Evolutionary conservation across 2,888 invertebrate genomes (phyloP).

Genomic region (Myopa testacea): DNA sequence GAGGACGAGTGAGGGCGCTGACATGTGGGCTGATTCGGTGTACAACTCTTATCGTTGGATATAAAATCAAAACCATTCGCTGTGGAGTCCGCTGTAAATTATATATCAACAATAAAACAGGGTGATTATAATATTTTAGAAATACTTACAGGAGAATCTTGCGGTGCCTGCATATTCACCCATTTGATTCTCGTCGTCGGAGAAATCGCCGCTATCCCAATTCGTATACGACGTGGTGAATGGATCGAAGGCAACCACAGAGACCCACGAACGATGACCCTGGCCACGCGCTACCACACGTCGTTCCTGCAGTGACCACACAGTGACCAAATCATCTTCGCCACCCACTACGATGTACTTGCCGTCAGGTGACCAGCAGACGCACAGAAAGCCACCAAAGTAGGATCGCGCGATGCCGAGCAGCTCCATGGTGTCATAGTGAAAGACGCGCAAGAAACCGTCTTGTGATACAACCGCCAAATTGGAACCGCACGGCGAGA

Average conservation of each 20-base stretch:
- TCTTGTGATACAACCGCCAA: conserved; percentile 95
- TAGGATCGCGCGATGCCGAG: conserved; percentile 94
- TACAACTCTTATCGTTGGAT: conserved; percentile 60
- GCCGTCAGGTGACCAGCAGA: conserved; percentile 98
- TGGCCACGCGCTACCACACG: conserved; percentile 97
- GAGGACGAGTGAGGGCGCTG: conserved; percentile 65
- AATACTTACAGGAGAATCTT: conserved; percentile 39
- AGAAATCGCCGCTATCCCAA: conserved; percentile 71
- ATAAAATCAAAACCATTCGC: conserved; percentile 60
- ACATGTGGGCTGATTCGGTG: conserved; percentile 57
- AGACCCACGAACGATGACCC: conserved; percentile 98
- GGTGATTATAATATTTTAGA: neutral
- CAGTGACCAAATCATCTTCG: conserved; percentile 97
- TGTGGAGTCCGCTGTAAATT: conserved; percentile 58
- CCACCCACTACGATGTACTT: conserved; percentile 96
- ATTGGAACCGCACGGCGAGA: conserved; percentile 93
- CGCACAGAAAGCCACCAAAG: conserved; percentile 97
- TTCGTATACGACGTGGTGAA: conserved; percentile 81
- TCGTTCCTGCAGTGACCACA: conserved; percentile 94
- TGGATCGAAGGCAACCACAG: conserved; percentile 94
- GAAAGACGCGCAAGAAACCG: conserved; percentile 95
- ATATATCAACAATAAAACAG: conserved; percentile 34
- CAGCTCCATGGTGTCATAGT: conserved; percentile 97
- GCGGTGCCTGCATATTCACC: conserved; percentile 59
- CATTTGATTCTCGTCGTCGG: conserved; percentile 72